These are phyloP conservation scores for Urocynchramus pylzowi DNA, from an alignment of 2,113 vertebrate genomes.

Conservation along the genomic window DNA sequence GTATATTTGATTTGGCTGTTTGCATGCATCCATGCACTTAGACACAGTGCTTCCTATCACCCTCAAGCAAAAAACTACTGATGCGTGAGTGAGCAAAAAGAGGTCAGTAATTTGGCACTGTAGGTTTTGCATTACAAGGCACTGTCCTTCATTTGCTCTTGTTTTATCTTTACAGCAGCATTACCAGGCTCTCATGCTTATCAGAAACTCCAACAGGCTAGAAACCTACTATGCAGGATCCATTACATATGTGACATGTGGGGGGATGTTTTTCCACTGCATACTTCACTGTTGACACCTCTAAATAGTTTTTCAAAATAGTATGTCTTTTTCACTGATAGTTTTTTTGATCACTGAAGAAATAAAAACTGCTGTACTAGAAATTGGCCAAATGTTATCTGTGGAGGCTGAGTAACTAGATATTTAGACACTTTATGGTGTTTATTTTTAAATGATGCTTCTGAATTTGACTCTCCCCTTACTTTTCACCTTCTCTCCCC, in stretches of 20 bases:
- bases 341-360: background rate
- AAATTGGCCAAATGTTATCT: background rate
- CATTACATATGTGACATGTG: background rate
- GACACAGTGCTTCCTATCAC: background rate
- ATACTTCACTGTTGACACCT: background rate
- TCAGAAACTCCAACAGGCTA: background rate
- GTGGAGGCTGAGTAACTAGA: background rate
- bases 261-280: fast-evolving
- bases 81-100: background rate
- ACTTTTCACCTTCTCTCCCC: background rate
- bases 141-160: slow-evolving; percentile 33
- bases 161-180: background rate
- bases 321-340: background rate
- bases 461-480: background rate
- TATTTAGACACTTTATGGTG: background rate
- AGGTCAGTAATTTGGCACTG: background rate
- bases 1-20: background rate
- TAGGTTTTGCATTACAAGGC: background rate
- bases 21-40: background rate
- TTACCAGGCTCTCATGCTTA: background rate
- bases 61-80: background rate
- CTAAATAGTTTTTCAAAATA: background rate
- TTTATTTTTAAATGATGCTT: background rate
- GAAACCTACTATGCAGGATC: background rate
- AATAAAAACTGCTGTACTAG: background rate